Conservation (phyloP, 2,113 vertebrate species). For the Elachura formosa region DNA sequence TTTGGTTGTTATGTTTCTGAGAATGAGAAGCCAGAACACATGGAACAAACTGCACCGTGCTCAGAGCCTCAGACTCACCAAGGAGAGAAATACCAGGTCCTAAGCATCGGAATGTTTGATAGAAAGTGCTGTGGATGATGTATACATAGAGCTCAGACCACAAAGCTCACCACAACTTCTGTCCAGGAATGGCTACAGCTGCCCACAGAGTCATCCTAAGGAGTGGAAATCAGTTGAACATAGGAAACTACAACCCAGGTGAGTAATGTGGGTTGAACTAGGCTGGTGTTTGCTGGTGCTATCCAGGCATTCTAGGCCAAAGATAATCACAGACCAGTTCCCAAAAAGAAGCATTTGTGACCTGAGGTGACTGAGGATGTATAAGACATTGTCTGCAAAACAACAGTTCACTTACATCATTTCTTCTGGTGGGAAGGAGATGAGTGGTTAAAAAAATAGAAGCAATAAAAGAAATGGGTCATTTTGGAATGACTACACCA, state of each 20-base stretch:
- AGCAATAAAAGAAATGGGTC: neutral
- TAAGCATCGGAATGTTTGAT: neutral
- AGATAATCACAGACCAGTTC: neutral
- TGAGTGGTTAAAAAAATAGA: neutral
- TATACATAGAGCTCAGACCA: neutral
- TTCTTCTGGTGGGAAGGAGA: neutral
- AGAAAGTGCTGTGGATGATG: neutral
- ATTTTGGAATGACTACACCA: neutral
- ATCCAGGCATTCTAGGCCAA: neutral
- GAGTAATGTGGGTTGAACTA: neutral
- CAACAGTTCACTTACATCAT: neutral
- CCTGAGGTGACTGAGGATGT: neutral
- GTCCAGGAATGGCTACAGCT: neutral
- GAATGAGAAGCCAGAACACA: fast-evolving
- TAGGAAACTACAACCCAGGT: neutral
- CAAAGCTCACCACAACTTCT: neutral
- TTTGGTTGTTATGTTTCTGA: neutral
- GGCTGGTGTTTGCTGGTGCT: neutral
- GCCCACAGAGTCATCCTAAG: neutral
- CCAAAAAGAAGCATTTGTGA: neutral
- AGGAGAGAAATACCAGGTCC: neutral
- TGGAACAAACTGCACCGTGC: neutral
- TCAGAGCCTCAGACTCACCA: neutral
- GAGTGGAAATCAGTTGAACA: neutral
- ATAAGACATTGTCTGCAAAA: neutral